Evolutionary conservation across 2,113 vertebrate species (phyloP).

Genomic region (Capra hircus): DNA sequence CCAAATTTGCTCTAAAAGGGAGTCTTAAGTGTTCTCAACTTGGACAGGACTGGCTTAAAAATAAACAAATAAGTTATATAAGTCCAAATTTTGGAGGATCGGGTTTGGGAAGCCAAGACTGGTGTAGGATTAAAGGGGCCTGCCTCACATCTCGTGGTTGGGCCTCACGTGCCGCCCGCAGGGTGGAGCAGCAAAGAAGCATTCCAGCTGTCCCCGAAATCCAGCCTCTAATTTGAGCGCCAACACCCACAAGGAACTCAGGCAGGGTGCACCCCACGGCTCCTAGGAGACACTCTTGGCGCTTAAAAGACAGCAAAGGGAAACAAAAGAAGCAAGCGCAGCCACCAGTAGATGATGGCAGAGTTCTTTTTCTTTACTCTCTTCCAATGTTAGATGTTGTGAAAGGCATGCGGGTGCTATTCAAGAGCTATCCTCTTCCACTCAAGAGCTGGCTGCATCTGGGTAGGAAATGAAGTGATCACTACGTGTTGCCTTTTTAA

Average conservation of each 20-base stretch:
- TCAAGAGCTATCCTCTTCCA: neutral
- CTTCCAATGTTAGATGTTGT: neutral
- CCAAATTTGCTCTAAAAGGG: conserved; percentile 63
- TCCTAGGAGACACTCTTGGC: neutral
- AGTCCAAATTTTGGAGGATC: conserved; percentile 43
- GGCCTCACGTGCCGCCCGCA: neutral
- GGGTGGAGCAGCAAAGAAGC: neutral
- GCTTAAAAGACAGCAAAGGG: neutral
- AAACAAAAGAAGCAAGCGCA: neutral
- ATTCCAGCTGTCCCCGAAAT: neutral
- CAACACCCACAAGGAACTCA: neutral
- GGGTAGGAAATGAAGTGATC: neutral
- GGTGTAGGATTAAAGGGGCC: neutral
- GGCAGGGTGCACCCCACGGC: fast-evolving
- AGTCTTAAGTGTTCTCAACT: conserved; percentile 60
- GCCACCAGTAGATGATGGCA: too few relatives aligned
- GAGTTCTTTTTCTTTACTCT: neutral
- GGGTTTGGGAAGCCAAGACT: conserved; percentile 17
- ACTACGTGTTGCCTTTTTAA: neutral
- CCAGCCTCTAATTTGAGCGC: neutral
- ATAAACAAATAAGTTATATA: conserved; percentile 76
- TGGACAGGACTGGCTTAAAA: conserved; percentile 62
- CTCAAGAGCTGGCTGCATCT: neutral
- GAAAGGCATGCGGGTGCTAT: neutral
- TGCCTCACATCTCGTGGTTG: neutral